Conservation (phyloP, 2,797 vertebrate genomes). For the Lepidocolaptes lacrymiger region DNA sequence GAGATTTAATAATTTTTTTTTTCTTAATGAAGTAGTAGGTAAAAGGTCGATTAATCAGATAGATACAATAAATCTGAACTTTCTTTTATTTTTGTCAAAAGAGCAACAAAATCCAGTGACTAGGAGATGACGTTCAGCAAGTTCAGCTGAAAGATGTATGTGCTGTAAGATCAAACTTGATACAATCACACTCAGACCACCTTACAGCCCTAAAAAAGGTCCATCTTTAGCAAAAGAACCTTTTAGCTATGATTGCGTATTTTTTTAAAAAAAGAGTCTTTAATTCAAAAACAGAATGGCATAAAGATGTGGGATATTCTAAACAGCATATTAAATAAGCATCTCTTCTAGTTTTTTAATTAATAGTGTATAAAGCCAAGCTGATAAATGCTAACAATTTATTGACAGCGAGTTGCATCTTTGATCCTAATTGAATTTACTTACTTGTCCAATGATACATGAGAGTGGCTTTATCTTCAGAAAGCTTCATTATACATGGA, state of each 20-base stretch:
- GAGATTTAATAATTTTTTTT: neutral
- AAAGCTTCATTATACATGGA: neutral
- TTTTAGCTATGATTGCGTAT: neutral
- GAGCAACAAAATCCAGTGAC: neutral
- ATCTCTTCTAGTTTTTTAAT: neutral
- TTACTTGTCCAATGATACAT: neutral
- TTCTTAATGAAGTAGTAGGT: neutral
- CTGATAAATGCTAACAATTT: neutral
- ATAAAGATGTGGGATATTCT: neutral
- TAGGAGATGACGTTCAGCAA: neutral
- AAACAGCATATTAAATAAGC: neutral
- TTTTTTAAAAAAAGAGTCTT: neutral
- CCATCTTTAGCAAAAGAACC: neutral
- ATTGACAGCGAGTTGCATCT: neutral
- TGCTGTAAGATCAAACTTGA: neutral
- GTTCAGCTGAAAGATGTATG: neutral
- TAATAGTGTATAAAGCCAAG: neutral
- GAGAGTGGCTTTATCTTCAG: neutral
- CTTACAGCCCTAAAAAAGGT: neutral
- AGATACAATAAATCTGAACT: neutral
- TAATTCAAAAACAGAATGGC: neutral
- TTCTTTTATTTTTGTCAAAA: neutral
- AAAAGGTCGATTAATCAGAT: neutral
- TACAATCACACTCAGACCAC: neutral
- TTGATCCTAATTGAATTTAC: constrained; percentile 19